Evolutionary conservation across 2,888 invertebrate genomes (phyloP), one percentile per base, ranked within the genome.

Genomic region (Drosophila sordidula): DNA sequence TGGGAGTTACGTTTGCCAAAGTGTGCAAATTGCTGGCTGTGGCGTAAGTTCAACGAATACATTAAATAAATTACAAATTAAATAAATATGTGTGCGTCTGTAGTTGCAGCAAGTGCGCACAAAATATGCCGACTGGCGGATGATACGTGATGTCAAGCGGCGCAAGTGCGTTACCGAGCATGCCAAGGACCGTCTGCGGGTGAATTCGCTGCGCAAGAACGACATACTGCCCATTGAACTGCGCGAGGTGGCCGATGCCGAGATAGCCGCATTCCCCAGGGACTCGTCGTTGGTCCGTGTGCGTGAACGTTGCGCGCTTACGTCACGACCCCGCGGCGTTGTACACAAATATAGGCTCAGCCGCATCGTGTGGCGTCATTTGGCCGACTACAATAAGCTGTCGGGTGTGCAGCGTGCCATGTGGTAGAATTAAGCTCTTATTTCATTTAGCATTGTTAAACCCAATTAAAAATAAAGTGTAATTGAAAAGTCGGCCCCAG

Each of bases 351-450:
- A 97, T 95, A 94, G 98, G 54, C 90, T 99, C 65, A 98, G 98
- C 88, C 94, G 99, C 89, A 97, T 98, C 73, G 95, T 97, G 5
- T 99, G 97, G 94, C 94, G 99, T 70, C 95, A 97, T 89, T 93
- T 98, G 69, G 98, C 97, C 0, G 99, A 99, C 93, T 96, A 98
- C 92, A 99, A 98, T 92, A 96, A 97, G 92, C 91, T 99, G 39
- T 94, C 97, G 16, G 99, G 99, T 39, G 95, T 98, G 0, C 98
- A 98, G 91, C 94, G 98, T 91, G 98, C 98, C n/a, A 96, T 96
- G 94, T 99, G 99, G 98, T 92, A 91, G 64, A 41, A 16, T 55
- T 49, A 57, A 68, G 41, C 26, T 25, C 6, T 41, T 54, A 16
- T 67, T 73, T 75, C 32, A 78, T 78, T 78, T 55, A 78, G 44